Base-by-base conservation (phyloP, 2,888 invertebrate genomes). In the Bedellia somnulentella region DNA sequence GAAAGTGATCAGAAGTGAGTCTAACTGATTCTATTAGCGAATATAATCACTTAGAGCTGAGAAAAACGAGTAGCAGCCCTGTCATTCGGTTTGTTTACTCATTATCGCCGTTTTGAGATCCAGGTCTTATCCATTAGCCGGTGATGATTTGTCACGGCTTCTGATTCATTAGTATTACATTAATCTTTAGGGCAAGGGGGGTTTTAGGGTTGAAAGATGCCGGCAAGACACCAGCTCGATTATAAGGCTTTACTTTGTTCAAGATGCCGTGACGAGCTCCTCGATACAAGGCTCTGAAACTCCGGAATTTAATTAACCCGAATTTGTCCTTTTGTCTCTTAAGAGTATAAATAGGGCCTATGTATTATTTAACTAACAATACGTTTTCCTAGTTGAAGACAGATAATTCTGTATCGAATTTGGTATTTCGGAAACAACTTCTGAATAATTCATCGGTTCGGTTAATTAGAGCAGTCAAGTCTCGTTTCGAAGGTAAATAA, bases 301-400 rank as follows among this genome's bases (percentile, higher is more conserved):
- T 63, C 52, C 55, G 58, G 55, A 66, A 64, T 66, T 61, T 63
- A 63, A 64, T 66, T 62, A 67, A 63, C 63, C 58, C 55, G 57
- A 61, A 60, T 63, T 58, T 54, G 56, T 56, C 60, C 59, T 54
- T 58, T 59, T 60, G 59, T 33, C 22, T 59, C 45, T 52, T 35
- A 38, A 52, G 45, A 46, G 42, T 12, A 22, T 12, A 29, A 30
- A 28, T 29, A 24, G 26, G 25, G 30, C 32, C 46, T 44, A 45
- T 21, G 14, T 13, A 28, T 14, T 22, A 10, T 27, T 12, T 27
- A 17, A 18, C 21, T 27, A 16, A 27, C 16, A 27, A 27, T 18
- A 17, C 17, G 18, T 27, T 6, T 2, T 18, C 8, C 12, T n/a
- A n/a, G n/a, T n/a, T n/a, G n/a, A n/a, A n/a, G n/a, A n/a, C n/a